Conservation (phyloP, 1,140 invertebrate genomes). For the Prorops nasuta region DNA sequence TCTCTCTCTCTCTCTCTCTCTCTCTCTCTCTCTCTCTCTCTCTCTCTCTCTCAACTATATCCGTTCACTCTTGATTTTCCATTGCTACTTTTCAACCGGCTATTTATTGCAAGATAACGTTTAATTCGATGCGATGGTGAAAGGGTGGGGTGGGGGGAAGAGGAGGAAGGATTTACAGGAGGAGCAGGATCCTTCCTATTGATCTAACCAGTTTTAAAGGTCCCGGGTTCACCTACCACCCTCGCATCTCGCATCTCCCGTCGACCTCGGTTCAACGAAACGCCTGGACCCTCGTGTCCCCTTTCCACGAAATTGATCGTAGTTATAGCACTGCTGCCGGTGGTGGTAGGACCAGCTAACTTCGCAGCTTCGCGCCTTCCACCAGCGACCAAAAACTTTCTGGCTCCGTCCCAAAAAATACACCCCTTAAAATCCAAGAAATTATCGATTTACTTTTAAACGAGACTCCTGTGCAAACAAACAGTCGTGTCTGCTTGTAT, state of each 20-base stretch:
- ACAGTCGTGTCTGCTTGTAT: neutral
- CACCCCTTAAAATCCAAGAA: constrained; percentile 14
- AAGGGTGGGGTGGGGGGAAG: too few relatives aligned
- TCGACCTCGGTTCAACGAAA: too few relatives aligned
- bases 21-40: constrained; percentile 4
- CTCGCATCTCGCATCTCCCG: constrained; percentile 12
- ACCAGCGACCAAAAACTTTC: too few relatives aligned
- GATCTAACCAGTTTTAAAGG: constrained; percentile 32
- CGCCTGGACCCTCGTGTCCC: too few relatives aligned
- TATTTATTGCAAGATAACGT: too few relatives aligned
- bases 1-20: neutral
- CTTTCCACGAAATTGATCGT: too few relatives aligned
- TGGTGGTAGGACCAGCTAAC: too few relatives aligned
- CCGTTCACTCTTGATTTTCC: neutral
- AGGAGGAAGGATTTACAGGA: too few relatives aligned
- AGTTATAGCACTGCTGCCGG: too few relatives aligned
- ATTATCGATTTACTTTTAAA: constrained; percentile 21
- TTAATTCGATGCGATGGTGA: too few relatives aligned
- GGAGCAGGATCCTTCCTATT: constrained; percentile 33
- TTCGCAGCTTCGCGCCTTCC: too few relatives aligned
- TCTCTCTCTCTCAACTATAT: neutral
- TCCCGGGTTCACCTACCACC: constrained; percentile 34
- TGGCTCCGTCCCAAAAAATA: neutral
- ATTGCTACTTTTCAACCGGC: neutral
- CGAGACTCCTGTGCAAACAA: neutral